Percentiles rank a stretch among this genome's conserved stretches.
These are phyloP conservation scores for Cydia strobilella DNA, from an alignment of 1,140 invertebrate species.

Conservation along the genomic window DNA sequence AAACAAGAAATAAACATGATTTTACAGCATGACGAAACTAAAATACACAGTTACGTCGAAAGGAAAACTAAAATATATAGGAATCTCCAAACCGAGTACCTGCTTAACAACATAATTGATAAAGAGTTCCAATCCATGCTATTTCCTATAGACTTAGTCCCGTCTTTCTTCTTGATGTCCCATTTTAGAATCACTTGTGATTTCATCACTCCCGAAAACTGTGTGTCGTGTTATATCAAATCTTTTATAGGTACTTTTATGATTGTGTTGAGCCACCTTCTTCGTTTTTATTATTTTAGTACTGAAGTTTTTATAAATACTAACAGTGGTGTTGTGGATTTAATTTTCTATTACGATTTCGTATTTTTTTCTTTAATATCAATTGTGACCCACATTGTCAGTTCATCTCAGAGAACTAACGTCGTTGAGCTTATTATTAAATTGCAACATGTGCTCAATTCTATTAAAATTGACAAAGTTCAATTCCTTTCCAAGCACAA, in stretches of 20 bases:
- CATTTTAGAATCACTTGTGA: not conserved
- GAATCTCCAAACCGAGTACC: not conserved
- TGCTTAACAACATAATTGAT: not conserved
- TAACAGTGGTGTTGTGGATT: not conserved
- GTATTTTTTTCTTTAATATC: not conserved
- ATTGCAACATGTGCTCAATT: not conserved
- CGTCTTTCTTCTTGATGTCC: not conserved
- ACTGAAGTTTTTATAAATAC: no score
- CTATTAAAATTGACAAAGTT: not conserved
- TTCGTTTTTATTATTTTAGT: not conserved
- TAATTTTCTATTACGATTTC: not conserved
- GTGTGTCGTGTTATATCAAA: not conserved
- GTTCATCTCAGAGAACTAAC: not conserved
- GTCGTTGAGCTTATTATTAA: not conserved
- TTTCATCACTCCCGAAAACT: not conserved
- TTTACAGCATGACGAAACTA: not conserved
- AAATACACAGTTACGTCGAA: not conserved
- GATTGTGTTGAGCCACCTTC: not conserved
- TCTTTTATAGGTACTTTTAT: not conserved
- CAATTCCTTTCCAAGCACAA: not conserved
- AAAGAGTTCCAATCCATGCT: conserved; percentile 3
- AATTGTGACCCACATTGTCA: not conserved
- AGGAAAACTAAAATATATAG: not conserved
- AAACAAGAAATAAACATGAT: no score
- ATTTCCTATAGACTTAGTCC: not conserved